These are phyloP conservation scores for Helicoverpa zea DNA, from an alignment of 1,140 invertebrate genomes.

Conservation along the genomic window DNA sequence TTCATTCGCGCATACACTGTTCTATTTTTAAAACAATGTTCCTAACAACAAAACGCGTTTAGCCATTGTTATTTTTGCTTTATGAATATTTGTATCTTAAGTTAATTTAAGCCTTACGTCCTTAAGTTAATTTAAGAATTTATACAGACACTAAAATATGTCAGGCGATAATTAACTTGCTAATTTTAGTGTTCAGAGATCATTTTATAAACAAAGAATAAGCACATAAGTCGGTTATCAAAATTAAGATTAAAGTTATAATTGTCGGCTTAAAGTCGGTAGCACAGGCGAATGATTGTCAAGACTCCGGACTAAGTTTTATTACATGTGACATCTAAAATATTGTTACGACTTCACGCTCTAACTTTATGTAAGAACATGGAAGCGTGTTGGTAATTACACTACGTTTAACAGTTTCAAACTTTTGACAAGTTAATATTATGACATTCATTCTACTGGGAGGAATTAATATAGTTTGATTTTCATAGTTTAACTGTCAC, in stretches of 20 bases:
- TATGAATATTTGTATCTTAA: too few species aligned
- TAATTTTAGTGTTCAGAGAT: not conserved
- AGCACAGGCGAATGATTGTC: conserved; percentile 29
- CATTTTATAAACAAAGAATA: not conserved
- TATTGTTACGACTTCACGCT: conserved; percentile 35
- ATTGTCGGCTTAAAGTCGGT: not conserved
- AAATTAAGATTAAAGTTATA: conserved; percentile 17
- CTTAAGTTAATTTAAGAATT: too few species aligned
- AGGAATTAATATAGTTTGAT: not conserved
- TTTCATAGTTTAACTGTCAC: not conserved
- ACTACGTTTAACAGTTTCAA: conserved; percentile 17
- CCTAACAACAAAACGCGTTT: not conserved
- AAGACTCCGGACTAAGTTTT: conserved; percentile 15
- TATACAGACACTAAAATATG: too few species aligned
- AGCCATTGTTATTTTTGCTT: too few species aligned
- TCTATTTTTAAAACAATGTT: conserved; percentile 12
- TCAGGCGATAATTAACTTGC: not conserved
- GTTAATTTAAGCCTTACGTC: too few species aligned
- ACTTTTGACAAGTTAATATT: conserved; percentile 27
- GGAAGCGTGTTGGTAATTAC: conserved; percentile 17
- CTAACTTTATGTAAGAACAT: conserved; percentile 27
- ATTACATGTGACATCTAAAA: conserved; percentile 18
- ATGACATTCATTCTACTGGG: not conserved
- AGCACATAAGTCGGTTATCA: conserved; percentile 2
- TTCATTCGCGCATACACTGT: not conserved